Percentiles rank a stretch among this genome's conserved stretches.
These are phyloP conservation scores for Fregata magnificens DNA, from an alignment of 2,113 vertebrate genomes.

Conservation along the genomic window DNA sequence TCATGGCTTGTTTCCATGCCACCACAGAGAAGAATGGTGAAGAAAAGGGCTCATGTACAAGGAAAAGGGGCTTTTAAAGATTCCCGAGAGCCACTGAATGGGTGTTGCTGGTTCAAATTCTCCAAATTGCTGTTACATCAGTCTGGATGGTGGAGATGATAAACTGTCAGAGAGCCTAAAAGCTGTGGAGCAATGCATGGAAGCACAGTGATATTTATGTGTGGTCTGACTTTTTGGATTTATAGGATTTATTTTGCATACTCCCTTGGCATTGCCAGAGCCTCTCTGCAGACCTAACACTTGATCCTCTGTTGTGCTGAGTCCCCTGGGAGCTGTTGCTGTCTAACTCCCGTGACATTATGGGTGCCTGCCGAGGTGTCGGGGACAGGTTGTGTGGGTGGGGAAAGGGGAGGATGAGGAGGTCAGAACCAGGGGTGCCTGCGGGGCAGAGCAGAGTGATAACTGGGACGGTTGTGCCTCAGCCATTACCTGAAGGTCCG, in stretches of 20 bases:
- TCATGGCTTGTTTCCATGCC: conserved; percentile 7
- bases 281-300: neutral
- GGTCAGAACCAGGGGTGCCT: neutral
- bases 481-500: neutral
- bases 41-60: neutral
- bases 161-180: neutral
- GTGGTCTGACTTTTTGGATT: neutral
- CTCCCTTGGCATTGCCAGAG: neutral
- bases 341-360: neutral
- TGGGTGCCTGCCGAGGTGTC: neutral
- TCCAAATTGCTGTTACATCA: neutral
- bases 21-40: neutral
- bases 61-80: neutral
- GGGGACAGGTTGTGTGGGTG: neutral
- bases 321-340: neutral
- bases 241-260: neutral
- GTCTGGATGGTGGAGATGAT: neutral
- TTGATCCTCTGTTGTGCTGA: neutral
- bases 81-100: neutral
- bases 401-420: neutral
- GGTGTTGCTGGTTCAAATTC: neutral
- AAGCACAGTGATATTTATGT: neutral
- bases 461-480: neutral
- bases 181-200: neutral
- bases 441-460: neutral